Base-by-base conservation (phyloP, 2,888 invertebrate genomes). In the Epirrhoe alternata region DNA sequence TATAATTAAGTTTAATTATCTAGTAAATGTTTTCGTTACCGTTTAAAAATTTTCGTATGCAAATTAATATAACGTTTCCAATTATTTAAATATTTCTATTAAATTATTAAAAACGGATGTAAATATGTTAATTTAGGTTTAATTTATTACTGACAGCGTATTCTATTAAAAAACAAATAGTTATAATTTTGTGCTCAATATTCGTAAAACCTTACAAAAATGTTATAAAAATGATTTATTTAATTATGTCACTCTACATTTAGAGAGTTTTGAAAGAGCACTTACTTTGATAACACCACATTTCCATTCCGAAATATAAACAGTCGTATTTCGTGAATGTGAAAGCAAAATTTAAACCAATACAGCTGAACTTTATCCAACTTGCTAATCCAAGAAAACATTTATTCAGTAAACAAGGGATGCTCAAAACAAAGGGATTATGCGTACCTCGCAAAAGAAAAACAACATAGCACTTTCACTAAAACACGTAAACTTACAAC, bases 401-500 rank as follows among this genome's bases (percentile, higher is more conserved):
- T 50, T 62, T 8, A 61, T 12, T 52, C 45, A 7, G 50, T 64
- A 50, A 66, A 54, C 61, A 72, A 62, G 52, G 49, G 51, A 58
- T 52, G 54, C 45, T 30, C 49, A 51, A 51, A 64, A 55, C 66
- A 61, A 70, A 64, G 42, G 38, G 47, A 64, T 61, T 64, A 63
- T 57, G 64, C 49, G 35, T 35, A 51, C 51, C 51, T 51, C 35
- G 30, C 12, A 10, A 56, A 60, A 60, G 38, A 54, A 66, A 60
- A 61, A 58, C 50, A 31, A 58, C 67, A 57, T 10, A 16, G 42
- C 58, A 56, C 54, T 68, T 62, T n/a, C 51, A 64, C 47, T 53
- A 50, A 33, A 60, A 49, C 61, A 65, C 79, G 78, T 79, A 78
- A 78, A 76, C 76, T 77, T 77, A 77, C 75, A 75, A 77, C 80